Evolutionary conservation across 2,888 invertebrate species (phyloP), one percentile per base, ranked within the genome.

Genomic region (Mesopsocus fuscifrons): DNA sequence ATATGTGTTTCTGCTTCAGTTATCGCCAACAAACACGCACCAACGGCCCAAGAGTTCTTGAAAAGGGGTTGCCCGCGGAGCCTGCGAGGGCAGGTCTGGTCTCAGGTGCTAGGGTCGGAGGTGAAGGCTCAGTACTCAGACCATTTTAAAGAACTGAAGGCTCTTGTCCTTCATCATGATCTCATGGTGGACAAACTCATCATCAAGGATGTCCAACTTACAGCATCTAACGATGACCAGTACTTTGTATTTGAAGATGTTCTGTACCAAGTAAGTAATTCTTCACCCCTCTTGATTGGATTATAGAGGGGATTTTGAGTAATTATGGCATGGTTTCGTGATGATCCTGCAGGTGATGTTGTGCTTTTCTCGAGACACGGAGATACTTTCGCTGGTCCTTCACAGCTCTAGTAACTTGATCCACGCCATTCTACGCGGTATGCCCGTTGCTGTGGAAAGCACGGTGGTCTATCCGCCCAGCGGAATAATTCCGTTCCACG

Each of bases 161-260:
- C 69, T 47, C 73, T 74, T 53, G 91, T 92, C 0, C 60, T 91
- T 31, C 81, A 82, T 52, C 84, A 84, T 53, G 92, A 94, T 57
- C 71, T 94, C 44, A 80, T 95, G 67, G 82, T 91, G 23, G 94
- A 95, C 59, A 89, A 88, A 59, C 66, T 95, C 6, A 82, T 94
- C 52, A 87, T 92, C 53, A 95, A 94, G 67, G 95, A 95, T 58
- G 85, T 95, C 6, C 91, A 91, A 60, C 61, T 94, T 46, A 95
- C 94, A 1, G 91, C 94, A 0, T 89, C 91, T 8, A 95, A 95
- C 59, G 94, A 95, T 57, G 94, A 95, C 60, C 94, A 94, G 59
- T 94, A 94, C 59, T 95, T 95, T 59, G 92, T 95, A 0, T 95
- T 92, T 59, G 94, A 95, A 66, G 95, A 95, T 62, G 76, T 91